Evolutionary conservation across 2,888 invertebrate genomes (phyloP).

Genomic region (Elmis aenea): DNA sequence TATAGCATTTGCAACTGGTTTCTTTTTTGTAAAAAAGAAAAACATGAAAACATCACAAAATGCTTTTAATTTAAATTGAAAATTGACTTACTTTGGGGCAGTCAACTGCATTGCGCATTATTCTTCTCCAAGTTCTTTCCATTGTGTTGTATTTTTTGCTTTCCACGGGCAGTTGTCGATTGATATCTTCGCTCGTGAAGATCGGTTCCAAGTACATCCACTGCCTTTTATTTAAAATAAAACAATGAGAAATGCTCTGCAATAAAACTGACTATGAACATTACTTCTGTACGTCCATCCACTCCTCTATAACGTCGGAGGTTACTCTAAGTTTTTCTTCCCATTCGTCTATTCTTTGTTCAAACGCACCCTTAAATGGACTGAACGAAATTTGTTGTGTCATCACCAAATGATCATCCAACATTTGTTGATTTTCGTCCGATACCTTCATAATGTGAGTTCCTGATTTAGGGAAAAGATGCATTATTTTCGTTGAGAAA

Average conservation of each 20-base stretch:
- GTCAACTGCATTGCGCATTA: constrained; percentile 66
- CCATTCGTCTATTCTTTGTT: constrained; percentile 69
- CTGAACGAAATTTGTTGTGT: constrained; percentile 74
- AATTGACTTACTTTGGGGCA: constrained; percentile 59
- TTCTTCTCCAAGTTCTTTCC: constrained; percentile 73
- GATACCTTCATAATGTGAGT: constrained; percentile 71
- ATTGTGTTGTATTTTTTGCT: constrained; percentile 74
- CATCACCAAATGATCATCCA: constrained; percentile 70
- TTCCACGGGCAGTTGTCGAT: constrained; percentile 70
- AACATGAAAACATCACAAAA: neutral
- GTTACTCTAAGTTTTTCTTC: constrained; percentile 61
- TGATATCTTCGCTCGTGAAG: constrained; percentile 76
- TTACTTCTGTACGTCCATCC: constrained; percentile 70
- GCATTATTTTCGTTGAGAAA: too few relatives aligned
- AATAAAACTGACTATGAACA: neutral
- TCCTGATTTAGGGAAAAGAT: constrained; percentile 42
- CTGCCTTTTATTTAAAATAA: constrained; percentile 52
- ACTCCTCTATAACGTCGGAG: constrained; percentile 60
- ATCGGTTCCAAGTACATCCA: constrained; percentile 85
- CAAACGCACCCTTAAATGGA: constrained; percentile 73
- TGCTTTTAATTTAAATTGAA: too few relatives aligned
- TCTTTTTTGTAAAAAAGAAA: too few relatives aligned
- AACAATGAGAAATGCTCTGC: constrained; percentile 5
- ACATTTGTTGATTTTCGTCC: constrained; percentile 66
- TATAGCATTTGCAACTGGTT: too few relatives aligned